Evolutionary conservation across 2,113 vertebrate genomes (phyloP).

Genomic region (Lycaon pictus): DNA sequence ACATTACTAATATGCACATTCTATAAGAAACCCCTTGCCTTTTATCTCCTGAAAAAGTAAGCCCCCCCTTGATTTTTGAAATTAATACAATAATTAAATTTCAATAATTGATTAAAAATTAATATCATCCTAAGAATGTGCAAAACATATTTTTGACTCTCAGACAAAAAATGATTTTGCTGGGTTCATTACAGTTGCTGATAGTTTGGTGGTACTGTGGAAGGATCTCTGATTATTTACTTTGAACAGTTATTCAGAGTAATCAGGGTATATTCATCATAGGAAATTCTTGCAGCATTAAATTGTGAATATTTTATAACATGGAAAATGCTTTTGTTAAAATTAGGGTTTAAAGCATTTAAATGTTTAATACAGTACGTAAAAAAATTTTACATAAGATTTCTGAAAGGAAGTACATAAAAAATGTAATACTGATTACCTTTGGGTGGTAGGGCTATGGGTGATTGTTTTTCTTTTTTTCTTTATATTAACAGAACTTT

Average conservation of each 20-base stretch:
- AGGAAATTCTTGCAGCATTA: not conserved
- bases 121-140: slow-evolving; percentile 27
- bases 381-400: not conserved
- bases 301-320: slow-evolving; percentile 20
- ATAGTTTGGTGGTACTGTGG: not conserved
- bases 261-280: not conserved
- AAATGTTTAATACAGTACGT: slow-evolving; percentile 24
- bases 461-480: slow-evolving; percentile 36
- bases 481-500: slow-evolving; percentile 58
- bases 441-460: slow-evolving; percentile 1
- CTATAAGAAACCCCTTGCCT: not conserved
- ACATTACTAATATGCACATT: slow-evolving; percentile 22
- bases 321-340: slow-evolving; percentile 30
- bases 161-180: not conserved
- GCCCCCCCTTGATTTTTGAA: slow-evolving; percentile 20
- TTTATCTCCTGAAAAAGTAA: slow-evolving; percentile 31
- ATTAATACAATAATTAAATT: slow-evolving; percentile 27
- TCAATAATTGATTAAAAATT: slow-evolving; percentile 36
- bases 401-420: slow-evolving; percentile 49
- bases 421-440: slow-evolving; percentile 44
- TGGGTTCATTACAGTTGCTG: not conserved
- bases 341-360: slow-evolving; percentile 38
- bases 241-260: not conserved
- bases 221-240: not conserved
- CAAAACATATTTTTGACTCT: not conserved